phyloP scores from a whole-genome alignment of 2,888 invertebrate genomes.

The Heliconius erato region DNA sequence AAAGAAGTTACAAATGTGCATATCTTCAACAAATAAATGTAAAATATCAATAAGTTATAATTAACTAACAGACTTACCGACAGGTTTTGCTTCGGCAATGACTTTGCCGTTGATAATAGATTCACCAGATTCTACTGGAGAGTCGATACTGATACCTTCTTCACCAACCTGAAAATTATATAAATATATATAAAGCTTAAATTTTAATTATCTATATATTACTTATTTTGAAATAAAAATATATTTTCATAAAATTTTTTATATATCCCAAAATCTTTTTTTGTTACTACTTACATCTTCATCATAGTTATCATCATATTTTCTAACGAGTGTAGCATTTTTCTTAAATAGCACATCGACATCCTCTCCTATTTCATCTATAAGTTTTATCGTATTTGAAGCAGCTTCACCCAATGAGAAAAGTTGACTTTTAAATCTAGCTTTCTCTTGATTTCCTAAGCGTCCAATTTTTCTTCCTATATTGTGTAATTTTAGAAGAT shows the following conservation, averaged over 20 bases:
- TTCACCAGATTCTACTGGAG: conserved; percentile 72
- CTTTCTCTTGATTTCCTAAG: conserved; percentile 83
- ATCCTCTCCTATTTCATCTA: conserved; percentile 84
- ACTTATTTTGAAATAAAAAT: too few species aligned
- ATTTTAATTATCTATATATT: background rate
- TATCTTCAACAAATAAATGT: too few species aligned
- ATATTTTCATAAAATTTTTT: too few species aligned
- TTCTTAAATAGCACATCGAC: conserved; percentile 75
- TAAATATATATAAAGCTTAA: background rate
- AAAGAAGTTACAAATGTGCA: background rate
- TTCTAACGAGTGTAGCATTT: conserved; percentile 66
- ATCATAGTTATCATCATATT: conserved; percentile 61
- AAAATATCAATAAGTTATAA: too few species aligned
- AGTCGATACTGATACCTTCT: conserved; percentile 75
- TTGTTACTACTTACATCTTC: conserved; percentile 65
- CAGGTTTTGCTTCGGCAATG: conserved; percentile 91
- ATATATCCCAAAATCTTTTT: background rate
- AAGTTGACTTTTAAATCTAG: conserved; percentile 85
- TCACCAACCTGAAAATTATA: conserved; percentile 71
- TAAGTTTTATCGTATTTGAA: conserved; percentile 84
- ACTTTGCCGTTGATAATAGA: conserved; percentile 73
- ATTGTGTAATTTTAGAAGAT: conserved; percentile 87
- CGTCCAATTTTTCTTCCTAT: conserved; percentile 86
- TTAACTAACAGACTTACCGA: conserved; percentile 79
- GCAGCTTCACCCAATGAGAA: conserved; percentile 85